Base-by-base conservation (phyloP, 2,113 vertebrate species). In the Orthonyx spaldingii region DNA sequence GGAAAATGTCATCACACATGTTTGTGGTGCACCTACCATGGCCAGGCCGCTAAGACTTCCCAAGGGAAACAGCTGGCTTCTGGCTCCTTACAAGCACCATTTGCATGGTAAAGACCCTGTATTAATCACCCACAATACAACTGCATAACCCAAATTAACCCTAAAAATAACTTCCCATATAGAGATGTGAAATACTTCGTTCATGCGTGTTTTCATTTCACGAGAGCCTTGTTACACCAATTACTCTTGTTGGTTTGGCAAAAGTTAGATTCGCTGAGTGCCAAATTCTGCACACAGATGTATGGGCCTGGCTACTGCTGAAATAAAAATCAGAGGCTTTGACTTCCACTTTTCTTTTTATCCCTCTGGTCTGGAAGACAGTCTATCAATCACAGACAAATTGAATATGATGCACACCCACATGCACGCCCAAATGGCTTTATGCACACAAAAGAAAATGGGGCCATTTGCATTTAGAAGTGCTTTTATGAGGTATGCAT, bases 281-380 rank as follows among this genome's bases (percentile, higher is more conserved):
- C 96, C 95, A 96, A 46, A 69, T 94, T 82, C 93, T 55, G 75
- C 90, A 82, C 94, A 95, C 94, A 95, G 95, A 97, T 97, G 96
- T 72, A 72, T 91, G 53, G 81, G 94, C 81, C 95, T 97, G 97
- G 95, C 96, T 96, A 95, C 77, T 9, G 26, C 90, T 97, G 96
- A 97, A 97, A 97, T 94, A 90, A 96, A 97, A 97, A 97, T 97
- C 96, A 97, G 96, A 95, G 93, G 92, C 96, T 97, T 96, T 97
- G 94, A 97, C 95, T 96, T 96, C 92, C 87, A 87, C 65, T 93
- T 96, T 96, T 94, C 94, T 84, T 95, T 93, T 71, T 60, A 66
- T 93, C 41, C 64, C 83, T 95, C 78, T 89, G 94, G 90, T 92
- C 79, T 93, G 90, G 96, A 95, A 95, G 86, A 84, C 63, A 86